Evolutionary conservation across 2,113 vertebrate species (phyloP).

Genomic region (Gambusia affinis): DNA sequence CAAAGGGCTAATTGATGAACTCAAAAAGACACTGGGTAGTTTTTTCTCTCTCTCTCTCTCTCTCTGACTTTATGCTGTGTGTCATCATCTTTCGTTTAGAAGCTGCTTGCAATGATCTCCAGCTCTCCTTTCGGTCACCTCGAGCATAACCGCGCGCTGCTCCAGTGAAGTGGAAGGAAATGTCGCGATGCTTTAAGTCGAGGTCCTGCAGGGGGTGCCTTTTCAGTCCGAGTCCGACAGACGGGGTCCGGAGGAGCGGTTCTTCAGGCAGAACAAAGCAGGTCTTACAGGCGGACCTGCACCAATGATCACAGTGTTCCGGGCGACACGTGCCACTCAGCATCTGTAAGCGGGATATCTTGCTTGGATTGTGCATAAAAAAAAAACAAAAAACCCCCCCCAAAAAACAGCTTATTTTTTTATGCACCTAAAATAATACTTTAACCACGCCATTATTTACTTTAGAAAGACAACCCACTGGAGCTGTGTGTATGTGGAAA

Average conservation of each 20-base stretch:
- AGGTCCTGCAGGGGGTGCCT: neutral
- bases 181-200: constrained; percentile 9
- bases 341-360: neutral
- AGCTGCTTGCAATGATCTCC: neutral
- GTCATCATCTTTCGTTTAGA: neutral
- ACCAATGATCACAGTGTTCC: neutral
- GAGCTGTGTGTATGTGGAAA: too few relatives aligned
- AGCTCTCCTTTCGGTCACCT: neutral
- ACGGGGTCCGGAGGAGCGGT: neutral
- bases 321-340: neutral
- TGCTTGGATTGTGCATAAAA: neutral
- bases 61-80: neutral
- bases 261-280: neutral
- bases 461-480: neutral
- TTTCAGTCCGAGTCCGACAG: neutral
- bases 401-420: too few relatives aligned
- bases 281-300: neutral
- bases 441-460: neutral
- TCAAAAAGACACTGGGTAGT: constrained; percentile 8
- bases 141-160: neutral
- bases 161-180: constrained; percentile 1
- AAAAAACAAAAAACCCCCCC: too few relatives aligned
- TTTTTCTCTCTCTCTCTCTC: neutral
- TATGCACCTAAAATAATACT: too few relatives aligned
- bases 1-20: constrained; percentile 62